Conservation (phyloP, 2,888 invertebrate genomes). For the Opisthograptis luteolata region DNA sequence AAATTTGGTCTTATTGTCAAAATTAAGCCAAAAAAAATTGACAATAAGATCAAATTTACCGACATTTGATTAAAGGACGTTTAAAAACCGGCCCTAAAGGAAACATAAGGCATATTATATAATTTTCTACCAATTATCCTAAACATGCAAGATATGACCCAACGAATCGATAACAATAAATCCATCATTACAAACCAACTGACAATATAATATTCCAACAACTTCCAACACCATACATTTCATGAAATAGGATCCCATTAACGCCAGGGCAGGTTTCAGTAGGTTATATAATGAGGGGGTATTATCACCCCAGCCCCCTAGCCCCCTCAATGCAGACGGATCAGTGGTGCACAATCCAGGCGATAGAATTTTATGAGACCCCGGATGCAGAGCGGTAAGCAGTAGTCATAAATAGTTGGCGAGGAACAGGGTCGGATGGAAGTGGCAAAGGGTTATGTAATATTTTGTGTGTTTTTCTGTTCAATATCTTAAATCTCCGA, state of each 20-base stretch:
- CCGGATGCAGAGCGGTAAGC: conserved; percentile 76
- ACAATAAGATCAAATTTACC: no score
- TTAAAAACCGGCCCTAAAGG: no score
- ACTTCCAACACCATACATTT: conserved; percentile 12
- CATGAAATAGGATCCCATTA: conserved; percentile 30
- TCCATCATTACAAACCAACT: no score
- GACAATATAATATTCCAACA: conserved; percentile 6
- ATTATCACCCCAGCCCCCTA: conserved; percentile 43
- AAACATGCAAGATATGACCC: no score
- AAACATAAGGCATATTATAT: no score
- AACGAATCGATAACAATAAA: no score
- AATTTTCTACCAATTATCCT: no score
- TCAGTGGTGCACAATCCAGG: conserved; percentile 73
- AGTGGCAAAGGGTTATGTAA: conserved; percentile 25
- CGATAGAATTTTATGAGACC: conserved; percentile 81
- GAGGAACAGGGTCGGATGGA: conserved; percentile 48
- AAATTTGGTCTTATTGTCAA: no score
- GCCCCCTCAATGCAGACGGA: conserved; percentile 59
- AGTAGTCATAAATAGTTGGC: conserved; percentile 70
- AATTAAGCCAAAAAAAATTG: no score
- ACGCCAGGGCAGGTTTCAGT: conserved; percentile 33
- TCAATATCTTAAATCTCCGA: no score
- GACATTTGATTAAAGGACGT: no score
- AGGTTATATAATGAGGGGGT: conserved; percentile 41
- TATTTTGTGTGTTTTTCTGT: not conserved